A percentile compares a stretch with the other conserved stretches of the same genome.
phyloP scores from a whole-genome alignment of 2,113 vertebrate genomes.

The Xiphorhynchus elegans region DNA sequence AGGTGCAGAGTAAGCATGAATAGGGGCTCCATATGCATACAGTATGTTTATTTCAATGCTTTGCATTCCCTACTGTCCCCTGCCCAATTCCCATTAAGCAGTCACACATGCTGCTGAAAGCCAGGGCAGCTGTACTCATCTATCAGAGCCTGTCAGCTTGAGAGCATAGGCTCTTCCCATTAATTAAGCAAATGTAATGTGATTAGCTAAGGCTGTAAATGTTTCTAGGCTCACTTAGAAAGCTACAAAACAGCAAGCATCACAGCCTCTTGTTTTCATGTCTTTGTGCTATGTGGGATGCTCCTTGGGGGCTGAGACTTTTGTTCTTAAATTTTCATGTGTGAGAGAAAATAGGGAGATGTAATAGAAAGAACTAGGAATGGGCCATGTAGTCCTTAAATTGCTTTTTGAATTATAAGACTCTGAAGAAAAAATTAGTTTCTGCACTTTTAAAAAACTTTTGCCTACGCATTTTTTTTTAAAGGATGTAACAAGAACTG shows the following conservation, averaged over 20 bases:
- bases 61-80: background rate
- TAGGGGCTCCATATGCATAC: accelerated
- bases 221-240: conserved; percentile 45
- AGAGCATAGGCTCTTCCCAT: conserved; percentile 44
- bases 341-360: background rate
- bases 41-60: background rate
- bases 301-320: background rate
- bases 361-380: background rate
- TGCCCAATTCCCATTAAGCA: background rate
- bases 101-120: conserved; percentile 31
- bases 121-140: conserved; percentile 52
- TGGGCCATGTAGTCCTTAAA: background rate
- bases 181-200: conserved; percentile 65
- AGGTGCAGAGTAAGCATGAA: background rate
- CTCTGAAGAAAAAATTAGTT: background rate
- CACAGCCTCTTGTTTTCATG: background rate
- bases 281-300: background rate
- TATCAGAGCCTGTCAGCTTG: conserved; percentile 55
- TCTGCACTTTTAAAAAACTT: background rate
- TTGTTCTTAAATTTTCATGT: background rate
- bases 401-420: background rate
- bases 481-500: background rate
- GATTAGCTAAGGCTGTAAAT: conserved; percentile 59
- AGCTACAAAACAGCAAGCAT: background rate
- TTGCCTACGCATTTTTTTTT: background rate